These are phyloP conservation scores for Asbolus verrucosus DNA, from an alignment of 1,140 invertebrate species.

Conservation along the genomic window DNA sequence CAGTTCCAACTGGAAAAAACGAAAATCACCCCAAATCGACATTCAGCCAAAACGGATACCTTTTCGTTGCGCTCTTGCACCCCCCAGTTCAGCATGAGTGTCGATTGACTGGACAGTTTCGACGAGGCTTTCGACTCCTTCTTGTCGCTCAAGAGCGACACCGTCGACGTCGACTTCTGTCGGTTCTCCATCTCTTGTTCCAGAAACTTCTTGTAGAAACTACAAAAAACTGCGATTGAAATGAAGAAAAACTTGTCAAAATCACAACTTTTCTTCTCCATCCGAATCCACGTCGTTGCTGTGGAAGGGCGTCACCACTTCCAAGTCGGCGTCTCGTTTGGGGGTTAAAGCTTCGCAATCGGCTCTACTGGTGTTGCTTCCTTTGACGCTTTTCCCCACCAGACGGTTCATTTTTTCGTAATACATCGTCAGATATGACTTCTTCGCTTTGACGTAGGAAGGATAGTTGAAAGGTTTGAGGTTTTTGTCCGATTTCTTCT, in stretches of 20 bases:
- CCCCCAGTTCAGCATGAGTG: no score
- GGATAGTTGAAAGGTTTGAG: background rate
- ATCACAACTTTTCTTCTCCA: background rate
- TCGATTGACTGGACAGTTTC: conserved; percentile 3
- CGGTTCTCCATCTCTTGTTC: conserved; percentile 19
- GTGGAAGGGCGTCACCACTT: background rate
- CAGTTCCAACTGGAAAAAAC: conserved; percentile 53
- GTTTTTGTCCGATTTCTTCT: background rate
- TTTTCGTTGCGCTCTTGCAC: background rate
- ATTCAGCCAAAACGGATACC: background rate
- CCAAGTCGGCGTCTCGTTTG: conserved; percentile 38
- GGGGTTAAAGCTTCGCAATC: conserved; percentile 39
- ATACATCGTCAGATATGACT: conserved; percentile 56
- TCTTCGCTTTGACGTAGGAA: conserved; percentile 5
- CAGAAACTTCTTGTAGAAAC: conserved; percentile 44
- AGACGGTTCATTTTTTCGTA: conserved; percentile 43
- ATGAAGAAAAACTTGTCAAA: no score
- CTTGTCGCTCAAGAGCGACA: background rate
- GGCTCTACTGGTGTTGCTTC: conserved; percentile 33
- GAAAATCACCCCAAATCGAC: no score
- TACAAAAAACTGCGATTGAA: conserved; percentile 9
- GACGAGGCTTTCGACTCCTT: background rate
- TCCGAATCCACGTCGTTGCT: background rate
- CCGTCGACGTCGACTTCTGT: no score
- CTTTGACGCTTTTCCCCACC: background rate